A percentile compares a stretch with the other conserved stretches of the same genome.
Evolutionary conservation across 2,888 invertebrate genomes (phyloP).

Genomic region (Watsonalla cultraria): DNA sequence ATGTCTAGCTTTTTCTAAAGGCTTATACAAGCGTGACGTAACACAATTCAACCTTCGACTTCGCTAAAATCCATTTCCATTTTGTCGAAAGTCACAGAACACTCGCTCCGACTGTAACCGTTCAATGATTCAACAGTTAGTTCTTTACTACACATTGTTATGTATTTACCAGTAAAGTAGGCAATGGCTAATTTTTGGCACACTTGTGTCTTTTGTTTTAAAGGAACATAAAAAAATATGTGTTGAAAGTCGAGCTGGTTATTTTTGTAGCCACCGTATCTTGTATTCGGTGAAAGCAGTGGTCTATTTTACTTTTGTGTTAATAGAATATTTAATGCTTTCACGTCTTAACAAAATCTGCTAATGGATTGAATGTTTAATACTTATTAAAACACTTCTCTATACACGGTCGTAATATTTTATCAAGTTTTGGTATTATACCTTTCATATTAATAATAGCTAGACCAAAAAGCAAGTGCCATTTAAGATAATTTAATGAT

Average conservation of each 20-base stretch:
- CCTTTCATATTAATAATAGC: no score
- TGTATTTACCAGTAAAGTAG: neutral
- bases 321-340: constrained; percentile 21
- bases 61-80: neutral
- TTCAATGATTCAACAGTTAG: neutral
- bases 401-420: no score
- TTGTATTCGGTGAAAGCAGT: constrained; percentile 22
- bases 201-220: neutral
- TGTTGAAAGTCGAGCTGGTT: constrained; percentile 9
- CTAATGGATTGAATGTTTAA: no score
- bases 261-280: constrained; percentile 8
- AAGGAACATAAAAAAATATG: neutral
- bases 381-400: no score
- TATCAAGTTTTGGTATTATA: no score
- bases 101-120: neutral
- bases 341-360: constrained; percentile 10
- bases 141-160: neutral
- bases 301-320: constrained; percentile 11
- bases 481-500: no score
- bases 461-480: no score
- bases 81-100: neutral
- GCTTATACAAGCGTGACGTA: neutral
- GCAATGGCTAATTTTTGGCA: neutral
- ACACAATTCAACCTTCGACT: neutral
- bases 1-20: neutral